Base-by-base conservation (phyloP, 2,113 vertebrate genomes). In the Triplophysa siluroides region DNA sequence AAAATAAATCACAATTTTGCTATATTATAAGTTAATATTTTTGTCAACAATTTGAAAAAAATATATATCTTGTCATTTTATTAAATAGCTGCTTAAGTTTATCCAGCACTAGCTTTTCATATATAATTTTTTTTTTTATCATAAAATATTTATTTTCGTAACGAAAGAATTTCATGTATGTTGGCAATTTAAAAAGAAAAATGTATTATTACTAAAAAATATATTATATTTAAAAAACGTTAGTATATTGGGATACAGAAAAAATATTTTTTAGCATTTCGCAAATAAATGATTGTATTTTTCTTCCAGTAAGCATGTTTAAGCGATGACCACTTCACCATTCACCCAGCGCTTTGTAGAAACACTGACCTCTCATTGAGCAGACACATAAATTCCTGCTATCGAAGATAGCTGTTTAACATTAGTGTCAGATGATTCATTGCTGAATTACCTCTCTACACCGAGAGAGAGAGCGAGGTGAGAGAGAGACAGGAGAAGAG, bases 401-500 rank as follows among this genome's bases (percentile, higher is more conserved):
- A 18, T 70, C 80, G 45, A 21, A 14, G 50, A 19, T 12, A 58
- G 33, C 66, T 71, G 63, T 21, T 66, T 14, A 60, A 67, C 12
- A 10, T 26, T 52, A 11, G 33, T n/a, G n/a, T 75, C 76, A 26
- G 65, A 7, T 54, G 71, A 69, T 61, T 41, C 26, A 75, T 83
- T 79, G 71, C 64, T 43, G 47, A 41, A 71, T 23, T 63, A 26
- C 47, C 75, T 78, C 66, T 63, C 1, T 67, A 33, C 18, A 11
- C 54, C 1, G 24, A 72, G 33, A 66, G 38, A 76, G 26, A 14
- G 10, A 77, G 38, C 0, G 2, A 14, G 43, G 56, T 38, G 72
- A 77, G 71, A 77, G 78, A 68, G 56, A 11, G 63, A 69, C 52
- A 63, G 60, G 60, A 41, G 7, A 54, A 69, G 72, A 60, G 79